Base-by-base conservation (phyloP, 1,140 invertebrate species). In the Aphelinus certus region DNA sequence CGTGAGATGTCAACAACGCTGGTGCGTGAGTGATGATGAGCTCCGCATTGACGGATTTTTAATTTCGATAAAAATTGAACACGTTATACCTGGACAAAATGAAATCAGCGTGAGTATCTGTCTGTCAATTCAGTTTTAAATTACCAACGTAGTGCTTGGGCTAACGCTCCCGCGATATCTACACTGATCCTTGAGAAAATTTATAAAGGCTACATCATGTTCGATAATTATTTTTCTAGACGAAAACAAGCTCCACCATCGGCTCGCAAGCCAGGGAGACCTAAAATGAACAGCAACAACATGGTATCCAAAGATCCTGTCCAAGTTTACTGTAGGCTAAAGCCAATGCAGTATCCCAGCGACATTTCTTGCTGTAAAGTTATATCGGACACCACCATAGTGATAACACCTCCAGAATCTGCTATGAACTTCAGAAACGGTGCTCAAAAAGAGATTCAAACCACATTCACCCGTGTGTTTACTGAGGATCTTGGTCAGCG, bases 381-480 rank as follows among this genome's bases (percentile, higher is more conserved):
- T 51, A 83, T 94, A 62, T 93, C 93, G 61, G 88, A 93, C 0
- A 92, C 91, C 42, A 92, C 91, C 7, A 87, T 96, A 42, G 85
- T 92, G 4, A 85, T 97, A 45, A 89, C 89, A 2, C 90, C 93
- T 6, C 93, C 93, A 55, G 89, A 92, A 65, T 90, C 89, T 76
- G 88, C 91, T n/a, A 81, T 89, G 56, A 90, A 90, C 76, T 91
- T 91, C 80, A 91, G 92, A 79, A 90, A 89, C 81, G 89, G 89
- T 60, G 88, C 82, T 58, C 89, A 86, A 47, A 94, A 92, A 84
- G 93, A 94, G 79, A 91, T 92, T 78, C 92, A 94, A 81, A 95
- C 93, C 77, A 92, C 90, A 47, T 96, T 95, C 79, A 94, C 93
- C 81, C 89, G 93, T 83, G 94, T 99, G 2, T 99, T 99, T 90